Base-by-base conservation (phyloP, 2,113 vertebrate genomes). In the Carassius gibelio region DNA sequence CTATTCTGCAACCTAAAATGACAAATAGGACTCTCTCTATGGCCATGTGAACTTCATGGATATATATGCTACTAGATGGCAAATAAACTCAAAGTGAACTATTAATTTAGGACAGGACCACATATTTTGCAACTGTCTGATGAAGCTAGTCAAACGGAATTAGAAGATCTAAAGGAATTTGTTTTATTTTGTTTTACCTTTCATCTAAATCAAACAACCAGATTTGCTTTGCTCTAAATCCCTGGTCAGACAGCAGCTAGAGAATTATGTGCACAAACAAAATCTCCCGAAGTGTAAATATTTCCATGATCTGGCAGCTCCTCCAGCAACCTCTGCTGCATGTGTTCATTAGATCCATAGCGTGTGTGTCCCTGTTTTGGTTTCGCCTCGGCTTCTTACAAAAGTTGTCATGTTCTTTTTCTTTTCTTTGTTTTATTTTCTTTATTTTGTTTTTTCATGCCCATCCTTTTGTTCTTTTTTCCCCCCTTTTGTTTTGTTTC, bases 311-410 rank as follows among this genome's bases (percentile, higher is more conserved):
- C 91, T 92, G 94, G 94, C 95, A 95, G 95, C 96, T 96, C 93
- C 92, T 93, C 92, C 93, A 95, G 94, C 94, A 96, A 95, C 97
- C 97, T 99, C 96, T 99, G 97, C 98, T 98, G 97, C 97, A 98
- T 98, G 97, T 88, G 91, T 98, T 96, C 93, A 95, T 95, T 89
- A 95, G 89, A 96, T 92, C 95, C 97, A 97, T 97, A 93, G 91
- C 91, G 91, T 95, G 95, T 93, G 94, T 94, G 94, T 79, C 85
- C 88, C 86, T 87, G 89, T 90, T 92, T 92, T 82, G 69, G 36
- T 90, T 86, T 59, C 88, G 89, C 96, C 95, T 95, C 95, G 94
- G 95, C 95, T 96, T 96, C 96, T 96, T 96, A 94, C 89, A 92
- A 94, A 95, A 87, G 95, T 95, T 96, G 96, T 96, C 93, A 92